Evolutionary conservation across 2,113 vertebrate genomes (phyloP), one percentile per base, ranked within the genome.

Genomic region (Sebastes fasciatus): DNA sequence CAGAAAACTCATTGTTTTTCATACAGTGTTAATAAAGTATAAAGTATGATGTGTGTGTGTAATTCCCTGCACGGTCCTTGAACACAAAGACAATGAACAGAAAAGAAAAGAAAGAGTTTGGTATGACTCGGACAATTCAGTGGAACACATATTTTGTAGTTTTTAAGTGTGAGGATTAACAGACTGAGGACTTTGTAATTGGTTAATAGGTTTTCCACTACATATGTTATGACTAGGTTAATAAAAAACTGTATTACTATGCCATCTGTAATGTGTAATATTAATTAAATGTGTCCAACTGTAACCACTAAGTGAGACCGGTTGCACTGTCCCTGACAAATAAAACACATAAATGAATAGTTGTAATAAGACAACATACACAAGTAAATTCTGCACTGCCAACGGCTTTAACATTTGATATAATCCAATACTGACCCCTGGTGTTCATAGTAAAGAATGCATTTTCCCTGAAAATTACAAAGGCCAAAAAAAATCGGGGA

Each of bases 351-450:
- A 40, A 34, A 34, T 16, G 6, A 34, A 17, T 17, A 63, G 57
- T 60, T 14, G n/a, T 11, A 40, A 63, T 17, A 16, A 42, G 61
- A 42, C 19, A 65, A 21, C 21, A 26, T 5, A 26, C 57, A 26
- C 13, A n/a, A 43, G 17, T 45, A 34, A 34, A 17, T n/a, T 21
- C 34, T 17, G 23, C 6, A 57, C 26, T 19, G 5, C 0, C 4
- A 17, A 26, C 1, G 34, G 8, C 5, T 19, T 71, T 10, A 66
- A 75, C 0, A 68, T 80, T 11, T 43, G 3, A 4, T 43, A 43
- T 64, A 4, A n/a, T 77, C 1, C 12, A 69, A 81, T 58, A 79
- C 83, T 88, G 91, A 43, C 83, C 51, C 26, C 79, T 91, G 7
- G 70, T 86, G 88, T 61, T 65, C 3, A 69, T 2, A 42, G 1